Base-by-base conservation (phyloP, 2,888 invertebrate genomes). In the Eupithecia tripunctaria region DNA sequence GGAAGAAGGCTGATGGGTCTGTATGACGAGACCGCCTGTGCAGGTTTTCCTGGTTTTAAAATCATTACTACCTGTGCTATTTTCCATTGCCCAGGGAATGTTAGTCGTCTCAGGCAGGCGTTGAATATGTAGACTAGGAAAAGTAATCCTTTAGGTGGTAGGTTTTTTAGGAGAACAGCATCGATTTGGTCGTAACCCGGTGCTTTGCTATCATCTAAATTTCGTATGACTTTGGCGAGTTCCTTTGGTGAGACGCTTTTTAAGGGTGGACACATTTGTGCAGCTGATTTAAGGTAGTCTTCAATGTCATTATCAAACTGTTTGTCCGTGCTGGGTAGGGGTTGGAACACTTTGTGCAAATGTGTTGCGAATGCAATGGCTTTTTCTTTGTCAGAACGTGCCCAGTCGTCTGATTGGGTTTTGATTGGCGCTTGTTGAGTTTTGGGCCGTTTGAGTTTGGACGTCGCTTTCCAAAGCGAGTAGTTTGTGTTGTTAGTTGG, bases 11-110 rank as follows among this genome's bases (percentile, higher is more conserved):
- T n/a, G n/a, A n/a, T n/a, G n/a, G n/a, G n/a, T n/a, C n/a, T n/a
- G n/a, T n/a, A n/a, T n/a, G n/a, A n/a, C n/a, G n/a, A n/a, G n/a
- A n/a, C n/a, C n/a, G n/a, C n/a, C n/a, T n/a, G n/a, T n/a, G n/a
- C n/a, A n/a, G n/a, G n/a, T n/a, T n/a, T n/a, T n/a, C n/a, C n/a
- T n/a, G n/a, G n/a, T n/a, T n/a, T n/a, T n/a, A n/a, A n/a, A n/a
- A n/a, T n/a, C n/a, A n/a, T n/a, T n/a, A n/a, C n/a, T n/a, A n/a
- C n/a, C n/a, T n/a, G n/a, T n/a, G 56, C 25, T 56, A 56, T 47
- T 47, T 47, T 47, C 47, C 47, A 47, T 47, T 47, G 47, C n/a
- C 47, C 47, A 8, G 47, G 47, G 47, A 47, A 47, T n/a, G 47
- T 47, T n/a, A n/a, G n/a, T n/a, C n/a, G 6, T 47, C 47, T 47